Evolutionary conservation across 2,113 vertebrate species (phyloP), one percentile per base, ranked within the genome.

Genomic region (Glareola pratincola): DNA sequence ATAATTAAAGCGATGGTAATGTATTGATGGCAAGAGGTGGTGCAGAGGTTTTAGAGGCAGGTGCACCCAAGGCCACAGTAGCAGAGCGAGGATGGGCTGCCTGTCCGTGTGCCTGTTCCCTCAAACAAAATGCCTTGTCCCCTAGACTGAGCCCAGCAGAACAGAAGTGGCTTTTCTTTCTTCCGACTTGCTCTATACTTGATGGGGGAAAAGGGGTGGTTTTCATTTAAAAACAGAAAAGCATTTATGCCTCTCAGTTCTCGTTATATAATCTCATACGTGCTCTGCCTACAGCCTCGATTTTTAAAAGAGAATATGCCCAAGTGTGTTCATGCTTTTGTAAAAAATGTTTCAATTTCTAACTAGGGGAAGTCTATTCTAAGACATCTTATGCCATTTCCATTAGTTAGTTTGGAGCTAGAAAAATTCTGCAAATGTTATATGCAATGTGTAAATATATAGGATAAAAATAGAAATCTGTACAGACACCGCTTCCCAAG

Each of bases 311-410:
- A 79, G 36, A 84, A 62, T 63, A 30, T 60, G 51, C 62, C 67
- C 4, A 2, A 89, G 30, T 57, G 34, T 56, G 56, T 92, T 62
- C 71, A 43, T 92, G 96, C 77, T 90, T 92, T 73, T 78, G 85
- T 79, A 88, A 94, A 96, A 96, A 48, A 71, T 67, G 20, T 79
- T 94, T 92, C 41, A 53, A 66, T 96, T 94, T 90, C 21, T n/a
- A 91, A 20, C 8, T 48, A 78, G 37, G 56, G 45, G 41, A 93
- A 69, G 73, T 68, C 15, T 90, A n/a, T 88, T 90, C 36, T 45
- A 66, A 63, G 29, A 20, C 6, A 63, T 32, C 21, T 88, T 87
- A 30, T 0, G 0, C 22, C 30, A 17, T 48, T 95, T 92, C 63
- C 59, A 62, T 79, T 67, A 77, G 36, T 53, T 89, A 85, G 32